These are phyloP conservation scores for Eulemur macaco DNA, from an alignment of 2,113 vertebrate genomes.

Conservation along the genomic window DNA sequence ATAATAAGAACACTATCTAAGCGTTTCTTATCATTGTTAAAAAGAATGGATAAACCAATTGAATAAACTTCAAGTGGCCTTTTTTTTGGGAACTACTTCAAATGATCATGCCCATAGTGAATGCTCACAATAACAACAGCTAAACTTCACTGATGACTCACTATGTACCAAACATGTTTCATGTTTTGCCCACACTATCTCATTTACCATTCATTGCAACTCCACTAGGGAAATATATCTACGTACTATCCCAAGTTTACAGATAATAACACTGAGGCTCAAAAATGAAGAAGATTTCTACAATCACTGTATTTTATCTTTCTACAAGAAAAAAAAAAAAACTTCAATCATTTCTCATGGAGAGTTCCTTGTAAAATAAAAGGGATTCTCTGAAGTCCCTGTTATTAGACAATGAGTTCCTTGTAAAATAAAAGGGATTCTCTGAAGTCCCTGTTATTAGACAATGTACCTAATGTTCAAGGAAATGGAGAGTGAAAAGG, in stretches of 20 bases:
- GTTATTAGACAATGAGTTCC: neutral
- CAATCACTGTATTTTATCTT: slow-evolving; percentile 11
- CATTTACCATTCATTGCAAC: neutral
- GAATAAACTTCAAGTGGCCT: neutral
- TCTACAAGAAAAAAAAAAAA: slow-evolving; percentile 28
- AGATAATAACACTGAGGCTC: neutral
- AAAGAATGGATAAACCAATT: neutral
- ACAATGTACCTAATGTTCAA: neutral
- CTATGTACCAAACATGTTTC: too few relatives aligned
- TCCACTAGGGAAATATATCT: neutral
- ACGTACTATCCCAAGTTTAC: neutral
- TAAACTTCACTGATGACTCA: neutral
- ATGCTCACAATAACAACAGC: neutral
- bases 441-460: slow-evolving; percentile 18
- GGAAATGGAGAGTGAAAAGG: slow-evolving; percentile 47
- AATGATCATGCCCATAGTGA: neutral
- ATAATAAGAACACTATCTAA: neutral
- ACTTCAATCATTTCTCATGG: neutral
- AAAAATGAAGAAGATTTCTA: neutral
- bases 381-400: slow-evolving; percentile 29
- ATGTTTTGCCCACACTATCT: neutral
- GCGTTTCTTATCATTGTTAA: neutral
- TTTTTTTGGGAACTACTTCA: neutral
- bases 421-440: slow-evolving; percentile 32
- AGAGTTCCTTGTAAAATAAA: slow-evolving; percentile 32